phyloP scores from a whole-genome alignment of 1,140 invertebrate species.

The Drosophila kepulauana region DNA sequence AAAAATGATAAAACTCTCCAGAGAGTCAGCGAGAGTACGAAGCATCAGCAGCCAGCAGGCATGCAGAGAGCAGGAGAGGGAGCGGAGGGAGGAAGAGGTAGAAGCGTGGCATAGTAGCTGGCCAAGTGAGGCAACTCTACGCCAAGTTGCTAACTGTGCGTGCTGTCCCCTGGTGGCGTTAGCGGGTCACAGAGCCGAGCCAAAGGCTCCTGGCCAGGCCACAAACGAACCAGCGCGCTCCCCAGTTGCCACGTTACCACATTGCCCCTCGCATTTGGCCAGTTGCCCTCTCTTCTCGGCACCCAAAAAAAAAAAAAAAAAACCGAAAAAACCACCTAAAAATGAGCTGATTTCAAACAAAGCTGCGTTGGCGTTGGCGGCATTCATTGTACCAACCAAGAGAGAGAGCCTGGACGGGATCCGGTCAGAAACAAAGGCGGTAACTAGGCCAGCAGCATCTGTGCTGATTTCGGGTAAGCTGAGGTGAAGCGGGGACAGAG shows the following conservation, averaged over 20 bases:
- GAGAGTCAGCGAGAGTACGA: constrained; percentile 48
- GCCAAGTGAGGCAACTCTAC: constrained; percentile 14
- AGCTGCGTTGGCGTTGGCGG: constrained; percentile 57
- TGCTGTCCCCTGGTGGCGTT: constrained; percentile 57
- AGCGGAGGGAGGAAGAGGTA: not conserved
- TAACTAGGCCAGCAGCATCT: constrained; percentile 80
- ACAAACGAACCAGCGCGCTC: constrained; percentile 62
- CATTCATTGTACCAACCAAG: constrained; percentile 66
- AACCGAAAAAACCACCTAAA: constrained; percentile 49
- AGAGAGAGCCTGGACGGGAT: constrained; percentile 38
- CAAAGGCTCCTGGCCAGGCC: constrained; percentile 53
- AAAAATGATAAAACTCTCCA: constrained; percentile 82
- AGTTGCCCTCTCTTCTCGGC: constrained; percentile 19
- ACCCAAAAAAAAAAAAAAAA: not conserved
- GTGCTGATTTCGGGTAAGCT: constrained; percentile 53
- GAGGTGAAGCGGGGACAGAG: not conserved
- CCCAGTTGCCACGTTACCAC: constrained; percentile 53
- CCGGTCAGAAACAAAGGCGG: constrained; percentile 72
- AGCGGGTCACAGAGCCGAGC: constrained; percentile 50
- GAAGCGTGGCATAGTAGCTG: not conserved
- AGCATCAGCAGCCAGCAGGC: constrained; percentile 11
- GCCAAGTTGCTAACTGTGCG: constrained; percentile 60
- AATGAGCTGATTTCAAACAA: constrained; percentile 79
- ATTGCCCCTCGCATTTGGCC: constrained; percentile 22
- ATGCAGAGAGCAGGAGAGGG: not conserved